Evolutionary conservation across 1,140 invertebrate species (phyloP).

Genomic region (Helicoverpa zea): DNA sequence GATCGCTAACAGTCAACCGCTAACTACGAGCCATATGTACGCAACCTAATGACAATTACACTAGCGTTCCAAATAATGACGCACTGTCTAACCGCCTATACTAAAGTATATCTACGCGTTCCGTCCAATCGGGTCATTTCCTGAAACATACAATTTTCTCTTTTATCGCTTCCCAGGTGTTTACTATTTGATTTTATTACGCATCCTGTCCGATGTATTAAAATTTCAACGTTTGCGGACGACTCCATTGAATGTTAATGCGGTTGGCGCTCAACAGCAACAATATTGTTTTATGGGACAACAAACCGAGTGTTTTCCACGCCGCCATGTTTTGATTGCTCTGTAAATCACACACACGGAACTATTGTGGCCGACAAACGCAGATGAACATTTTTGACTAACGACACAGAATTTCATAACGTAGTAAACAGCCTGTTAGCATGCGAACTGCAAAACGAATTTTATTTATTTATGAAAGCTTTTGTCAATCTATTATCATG

Average conservation of each 20-base stretch:
- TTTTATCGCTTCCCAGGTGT: slow-evolving; percentile 29
- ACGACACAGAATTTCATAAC: slow-evolving; percentile 8
- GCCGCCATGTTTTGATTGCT: slow-evolving; percentile 38
- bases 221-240: slow-evolving; percentile 35
- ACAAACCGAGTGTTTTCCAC: slow-evolving; percentile 29
- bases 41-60: slow-evolving; percentile 27
- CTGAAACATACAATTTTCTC: slow-evolving; percentile 12
- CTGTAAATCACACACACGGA: slow-evolving; percentile 29
- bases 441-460: slow-evolving; percentile 15
- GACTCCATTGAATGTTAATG: slow-evolving; percentile 41
- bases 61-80: slow-evolving; percentile 29
- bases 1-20: slow-evolving; percentile 2
- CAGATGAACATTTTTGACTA: slow-evolving; percentile 39
- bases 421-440: slow-evolving; percentile 23
- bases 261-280: slow-evolving; percentile 1
- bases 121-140: slow-evolving; percentile 5
- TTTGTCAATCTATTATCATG: background rate
- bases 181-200: slow-evolving; percentile 41
- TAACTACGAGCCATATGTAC: slow-evolving; percentile 18
- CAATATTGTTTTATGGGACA: slow-evolving; percentile 46
- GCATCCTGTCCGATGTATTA: background rate
- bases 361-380: slow-evolving; percentile 31
- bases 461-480: background rate
- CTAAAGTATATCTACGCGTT: background rate
- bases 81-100: background rate